These are phyloP conservation scores for Brachypodius melanocephalos DNA, from an alignment of 2,113 vertebrate genomes.

Conservation along the genomic window DNA sequence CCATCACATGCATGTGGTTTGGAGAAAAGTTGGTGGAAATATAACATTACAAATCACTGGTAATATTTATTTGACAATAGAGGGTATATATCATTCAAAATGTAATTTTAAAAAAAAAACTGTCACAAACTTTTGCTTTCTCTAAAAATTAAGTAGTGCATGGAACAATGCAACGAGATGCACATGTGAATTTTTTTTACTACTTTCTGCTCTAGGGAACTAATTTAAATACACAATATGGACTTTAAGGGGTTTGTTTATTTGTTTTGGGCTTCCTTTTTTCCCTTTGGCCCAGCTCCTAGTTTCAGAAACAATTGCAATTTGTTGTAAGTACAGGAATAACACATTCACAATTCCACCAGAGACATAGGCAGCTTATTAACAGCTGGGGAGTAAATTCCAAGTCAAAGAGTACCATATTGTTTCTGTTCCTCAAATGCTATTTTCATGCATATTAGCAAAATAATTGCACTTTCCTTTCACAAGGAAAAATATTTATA, in stretches of 20 bases:
- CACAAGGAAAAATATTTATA: neutral
- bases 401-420: slow-evolving; percentile 21
- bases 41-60: neutral
- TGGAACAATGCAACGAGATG: neutral
- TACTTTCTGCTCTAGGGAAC: neutral
- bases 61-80: neutral
- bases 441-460: slow-evolving; percentile 18
- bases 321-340: neutral
- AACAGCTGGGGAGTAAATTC: slow-evolving; percentile 24
- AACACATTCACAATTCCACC: neutral
- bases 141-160: neutral
- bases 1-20: neutral
- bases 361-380: neutral
- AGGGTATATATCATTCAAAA: neutral
- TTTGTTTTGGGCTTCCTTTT: neutral
- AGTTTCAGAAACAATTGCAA: neutral
- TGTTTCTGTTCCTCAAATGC: neutral
- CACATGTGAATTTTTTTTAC: neutral
- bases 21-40: neutral
- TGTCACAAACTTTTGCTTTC: neutral
- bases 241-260: neutral
- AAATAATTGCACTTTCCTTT: slow-evolving; percentile 17
- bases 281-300: neutral
- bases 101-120: neutral
- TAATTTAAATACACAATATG: slow-evolving; percentile 14